phyloP scores from a whole-genome alignment of 1,140 invertebrate genomes.

The Heliconius himera region DNA sequence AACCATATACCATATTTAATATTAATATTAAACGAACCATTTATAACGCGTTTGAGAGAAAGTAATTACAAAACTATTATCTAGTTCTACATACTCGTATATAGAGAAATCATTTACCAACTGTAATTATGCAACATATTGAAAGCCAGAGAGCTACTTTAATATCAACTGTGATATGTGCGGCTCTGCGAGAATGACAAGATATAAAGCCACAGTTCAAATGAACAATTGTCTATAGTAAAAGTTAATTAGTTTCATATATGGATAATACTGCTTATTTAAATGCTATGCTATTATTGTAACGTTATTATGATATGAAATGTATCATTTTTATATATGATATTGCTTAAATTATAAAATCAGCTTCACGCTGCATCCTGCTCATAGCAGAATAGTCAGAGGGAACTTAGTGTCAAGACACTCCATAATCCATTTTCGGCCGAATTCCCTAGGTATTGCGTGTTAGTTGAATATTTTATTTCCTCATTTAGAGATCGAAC shows the following conservation, averaged over 20 bases:
- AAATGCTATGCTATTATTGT: not conserved
- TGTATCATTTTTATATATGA: too few relatives aligned
- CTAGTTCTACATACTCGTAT: not conserved
- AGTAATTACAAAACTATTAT: not conserved
- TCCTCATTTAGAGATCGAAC: too few relatives aligned
- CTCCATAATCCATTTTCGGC: too few relatives aligned
- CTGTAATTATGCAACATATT: not conserved
- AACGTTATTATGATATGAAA: not conserved
- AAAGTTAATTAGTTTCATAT: conserved; percentile 4
- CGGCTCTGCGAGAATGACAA: conserved; percentile 2
- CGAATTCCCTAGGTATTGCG: too few relatives aligned
- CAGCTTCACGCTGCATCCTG: too few relatives aligned
- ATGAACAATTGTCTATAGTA: not conserved
- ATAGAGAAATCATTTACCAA: not conserved
- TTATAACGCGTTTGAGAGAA: too few relatives aligned
- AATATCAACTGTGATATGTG: not conserved
- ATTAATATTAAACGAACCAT: too few relatives aligned
- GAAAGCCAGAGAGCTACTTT: not conserved
- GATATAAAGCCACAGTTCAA: conserved; percentile 1
- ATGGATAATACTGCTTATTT: not conserved
- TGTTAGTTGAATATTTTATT: too few relatives aligned
- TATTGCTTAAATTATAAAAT: too few relatives aligned
- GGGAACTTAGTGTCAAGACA: too few relatives aligned
- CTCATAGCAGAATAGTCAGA: too few relatives aligned
- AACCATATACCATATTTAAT: too few relatives aligned